Base-by-base conservation (phyloP, 2,113 vertebrate genomes). In the Cyanoramphus novaezelandiae region DNA sequence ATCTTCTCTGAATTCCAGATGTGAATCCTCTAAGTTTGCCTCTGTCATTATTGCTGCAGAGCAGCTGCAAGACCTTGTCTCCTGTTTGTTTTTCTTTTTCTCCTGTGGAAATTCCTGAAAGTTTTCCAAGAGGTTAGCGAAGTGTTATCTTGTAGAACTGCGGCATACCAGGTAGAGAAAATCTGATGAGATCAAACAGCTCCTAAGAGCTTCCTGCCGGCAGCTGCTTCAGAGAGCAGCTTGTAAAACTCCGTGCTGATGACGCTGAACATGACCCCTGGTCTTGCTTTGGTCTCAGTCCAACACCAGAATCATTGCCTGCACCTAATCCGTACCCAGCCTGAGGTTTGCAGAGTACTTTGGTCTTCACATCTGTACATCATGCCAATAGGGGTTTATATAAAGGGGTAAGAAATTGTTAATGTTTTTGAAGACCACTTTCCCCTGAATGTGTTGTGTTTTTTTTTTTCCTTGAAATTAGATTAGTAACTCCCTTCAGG, bases 31-130 rank as follows among this genome's bases (percentile, higher is more conserved):
- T 49, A 31, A 62, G 46, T 9, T 62, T 16, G 4, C 13, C 43
- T 59, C 46, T 50, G 17, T 65, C 14, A 5, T 55, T 84, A 91
- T 86, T 70, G n/a, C 72, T 83, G 19, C 44, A 41, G 21, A n/a
- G 10, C 67, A 80, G 33, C 49, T 70, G 64, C 68, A 62, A 17
- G 4, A 7, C 25, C 29, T 49, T 39, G 46, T 23, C 65, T 64
- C 29, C 37, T 94, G 16, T 53, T 87, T 84, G 23, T 47, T 81
- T 78, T 81, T 25, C 24, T 75, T 62, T 37, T 49, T 55, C 28
- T 18, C 63, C 59, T 70, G 49, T 78, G 49, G 86, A 91, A 93
- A 92, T 90, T 94, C 75, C 74, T 85, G 78, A 68, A 93, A 82
- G 44, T 29, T 47, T 94, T 94, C 35, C 0, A 10, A 71, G 75